A percentile compares a stretch with the other conserved stretches of the same genome.
These are phyloP conservation scores for Drosophila robusta DNA, from an alignment of 2,888 invertebrate species.

Conservation along the genomic window DNA sequence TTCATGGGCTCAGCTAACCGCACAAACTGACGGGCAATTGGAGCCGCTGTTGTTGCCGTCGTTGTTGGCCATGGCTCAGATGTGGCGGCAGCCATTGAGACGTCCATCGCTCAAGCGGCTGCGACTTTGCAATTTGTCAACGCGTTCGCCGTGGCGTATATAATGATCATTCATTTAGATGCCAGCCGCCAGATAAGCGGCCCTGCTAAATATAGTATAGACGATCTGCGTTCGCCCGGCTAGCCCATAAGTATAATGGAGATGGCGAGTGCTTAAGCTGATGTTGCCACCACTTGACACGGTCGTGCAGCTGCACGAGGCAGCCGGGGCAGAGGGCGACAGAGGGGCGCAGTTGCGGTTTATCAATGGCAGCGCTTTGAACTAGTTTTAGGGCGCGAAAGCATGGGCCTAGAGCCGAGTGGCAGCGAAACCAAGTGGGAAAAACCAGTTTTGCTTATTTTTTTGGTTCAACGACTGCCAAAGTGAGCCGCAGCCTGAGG, in stretches of 20 bases:
- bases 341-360: constrained; percentile 42
- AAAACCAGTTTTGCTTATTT: constrained; percentile 45
- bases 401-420: constrained; percentile 43
- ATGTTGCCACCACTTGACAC: constrained; percentile 55
- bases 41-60: constrained; percentile 4
- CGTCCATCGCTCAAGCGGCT: constrained; percentile 47
- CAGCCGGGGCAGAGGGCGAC: constrained; percentile 20
- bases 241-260: constrained; percentile 19
- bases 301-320: constrained; percentile 34
- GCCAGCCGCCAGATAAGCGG: constrained; percentile 67
- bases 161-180: constrained; percentile 81
- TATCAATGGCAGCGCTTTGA: constrained; percentile 64
- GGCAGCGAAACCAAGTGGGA: constrained; percentile 31
- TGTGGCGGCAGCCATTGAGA: constrained; percentile 54
- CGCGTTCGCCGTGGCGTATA: constrained; percentile 57
- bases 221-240: constrained; percentile 15
- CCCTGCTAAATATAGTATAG: constrained; percentile 58
- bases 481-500: constrained; percentile 41
- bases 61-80: constrained; percentile 28
- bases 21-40: constrained; percentile 26
- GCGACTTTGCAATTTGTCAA: constrained; percentile 74
- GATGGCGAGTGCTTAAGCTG: constrained; percentile 45
- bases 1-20: constrained; percentile 43
- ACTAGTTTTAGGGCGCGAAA: constrained; percentile 65
- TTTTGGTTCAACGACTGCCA: constrained; percentile 60